These are phyloP conservation scores for Ceyx margarethae DNA, from an alignment of 2,113 vertebrate species.

Conservation along the genomic window DNA sequence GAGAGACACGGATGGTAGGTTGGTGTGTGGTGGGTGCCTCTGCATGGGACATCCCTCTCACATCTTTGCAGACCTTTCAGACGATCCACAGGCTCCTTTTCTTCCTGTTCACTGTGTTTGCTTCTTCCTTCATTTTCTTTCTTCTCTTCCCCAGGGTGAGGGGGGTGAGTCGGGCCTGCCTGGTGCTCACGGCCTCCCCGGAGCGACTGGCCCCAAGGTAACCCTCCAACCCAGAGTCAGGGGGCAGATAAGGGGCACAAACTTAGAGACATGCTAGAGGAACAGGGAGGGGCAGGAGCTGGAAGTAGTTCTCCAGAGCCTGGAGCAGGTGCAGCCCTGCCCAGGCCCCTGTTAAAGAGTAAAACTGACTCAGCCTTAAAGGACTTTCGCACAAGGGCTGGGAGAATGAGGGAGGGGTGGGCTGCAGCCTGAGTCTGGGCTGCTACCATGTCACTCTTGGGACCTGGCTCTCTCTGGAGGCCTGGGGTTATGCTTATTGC, in stretches of 20 bases:
- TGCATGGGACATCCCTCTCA: neutral
- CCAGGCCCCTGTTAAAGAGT: rapidly evolving
- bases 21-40: neutral
- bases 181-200: conserved; percentile 69
- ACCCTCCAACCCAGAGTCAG: neutral
- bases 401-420: neutral
- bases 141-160: conserved; percentile 79
- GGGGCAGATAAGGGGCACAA: neutral
- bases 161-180: conserved; percentile 73
- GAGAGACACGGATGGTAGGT: neutral
- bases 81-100: neutral
- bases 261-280: neutral
- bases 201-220: conserved; percentile 83
- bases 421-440: neutral
- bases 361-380: neutral
- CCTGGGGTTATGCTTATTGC: neutral
- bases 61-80: neutral
- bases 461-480: neutral
- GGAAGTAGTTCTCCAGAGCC: neutral
- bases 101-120: neutral
- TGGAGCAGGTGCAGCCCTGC: neutral
- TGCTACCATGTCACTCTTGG: neutral
- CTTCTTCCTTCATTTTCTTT: neutral
- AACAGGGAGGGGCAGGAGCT: neutral
- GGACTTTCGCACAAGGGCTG: neutral